A percentile compares a stretch with the other conserved stretches of the same genome.
These are phyloP conservation scores for Pandemis cinnamomeana DNA, from an alignment of 2,888 invertebrate genomes.

Conservation along the genomic window DNA sequence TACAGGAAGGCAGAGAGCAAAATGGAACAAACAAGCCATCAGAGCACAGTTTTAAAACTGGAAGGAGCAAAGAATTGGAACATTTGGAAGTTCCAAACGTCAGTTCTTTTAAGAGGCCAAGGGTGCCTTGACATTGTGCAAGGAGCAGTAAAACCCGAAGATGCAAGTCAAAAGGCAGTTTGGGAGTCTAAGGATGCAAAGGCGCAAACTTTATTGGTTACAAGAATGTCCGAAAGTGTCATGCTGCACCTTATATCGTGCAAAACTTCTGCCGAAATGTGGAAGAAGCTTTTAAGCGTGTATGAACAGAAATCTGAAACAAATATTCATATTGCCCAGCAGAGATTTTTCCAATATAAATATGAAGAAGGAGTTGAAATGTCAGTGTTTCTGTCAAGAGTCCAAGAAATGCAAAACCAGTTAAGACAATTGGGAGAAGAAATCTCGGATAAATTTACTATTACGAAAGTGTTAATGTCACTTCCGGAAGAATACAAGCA, in stretches of 20 bases:
- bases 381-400: constrained; percentile 50
- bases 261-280: constrained; percentile 50
- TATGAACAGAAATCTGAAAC: constrained; percentile 58
- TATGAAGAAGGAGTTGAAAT: constrained; percentile 47
- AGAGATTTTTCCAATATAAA: constrained; percentile 53
- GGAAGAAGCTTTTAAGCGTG: constrained; percentile 50
- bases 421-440: constrained; percentile 50
- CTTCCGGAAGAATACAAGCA: constrained; percentile 55
- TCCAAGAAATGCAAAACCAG: constrained; percentile 49
- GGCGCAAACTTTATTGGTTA: constrained; percentile 49
- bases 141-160: constrained; percentile 45
- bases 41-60: constrained; percentile 43
- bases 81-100: constrained; percentile 51
- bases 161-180: constrained; percentile 7
- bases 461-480: constrained; percentile 54
- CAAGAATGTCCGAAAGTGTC: constrained; percentile 49
- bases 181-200: constrained; percentile 50
- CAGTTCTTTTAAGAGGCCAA: constrained; percentile 45
- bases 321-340: constrained; percentile 55
- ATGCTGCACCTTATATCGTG: constrained; percentile 53
- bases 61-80: constrained; percentile 51
- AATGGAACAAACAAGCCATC: no score
- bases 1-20: background rate
- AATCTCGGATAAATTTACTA: constrained; percentile 50
- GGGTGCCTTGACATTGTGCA: constrained; percentile 45